These are phyloP conservation scores for Campoplex nolae DNA, from an alignment of 2,888 invertebrate genomes.

Conservation along the genomic window DNA sequence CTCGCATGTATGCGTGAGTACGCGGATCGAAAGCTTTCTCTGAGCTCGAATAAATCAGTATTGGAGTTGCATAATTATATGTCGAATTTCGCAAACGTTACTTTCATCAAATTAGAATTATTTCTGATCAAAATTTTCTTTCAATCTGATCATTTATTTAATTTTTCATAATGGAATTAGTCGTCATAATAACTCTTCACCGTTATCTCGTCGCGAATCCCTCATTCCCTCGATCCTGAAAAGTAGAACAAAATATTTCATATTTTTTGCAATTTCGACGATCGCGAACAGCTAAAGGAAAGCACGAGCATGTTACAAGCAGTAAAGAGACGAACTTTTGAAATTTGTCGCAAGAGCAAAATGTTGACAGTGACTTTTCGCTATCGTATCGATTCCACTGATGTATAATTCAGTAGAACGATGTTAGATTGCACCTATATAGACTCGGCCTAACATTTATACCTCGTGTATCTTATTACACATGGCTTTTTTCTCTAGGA, in stretches of 20 bases:
- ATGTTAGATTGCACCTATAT: slow-evolving; percentile 8
- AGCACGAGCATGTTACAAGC: background rate
- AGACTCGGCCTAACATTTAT: slow-evolving; percentile 9
- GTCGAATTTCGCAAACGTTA: slow-evolving; percentile 14
- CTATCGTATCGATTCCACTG: slow-evolving; percentile 50
- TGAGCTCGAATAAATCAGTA: slow-evolving; percentile 37
- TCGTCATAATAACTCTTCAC: background rate
- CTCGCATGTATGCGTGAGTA: background rate
- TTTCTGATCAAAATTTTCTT: background rate
- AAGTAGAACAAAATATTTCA: too few relatives aligned
- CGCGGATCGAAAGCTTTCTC: background rate
- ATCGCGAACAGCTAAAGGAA: background rate
- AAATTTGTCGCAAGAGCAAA: slow-evolving; percentile 11
- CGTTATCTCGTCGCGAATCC: background rate
- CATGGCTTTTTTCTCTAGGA: slow-evolving; percentile 55
- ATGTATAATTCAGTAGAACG: slow-evolving; percentile 1
- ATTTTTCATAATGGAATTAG: background rate
- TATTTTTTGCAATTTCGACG: too few relatives aligned
- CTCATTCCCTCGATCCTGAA: background rate
- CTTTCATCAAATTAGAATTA: background rate
- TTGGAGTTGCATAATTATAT: slow-evolving; percentile 36
- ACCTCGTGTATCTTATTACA: slow-evolving; percentile 53
- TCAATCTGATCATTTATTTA: background rate
- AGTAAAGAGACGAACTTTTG: background rate
- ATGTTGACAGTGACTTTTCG: background rate